These are phyloP conservation scores for Rugalucina vietnamica DNA, from an alignment of 2,888 invertebrate species.

Conservation along the genomic window DNA sequence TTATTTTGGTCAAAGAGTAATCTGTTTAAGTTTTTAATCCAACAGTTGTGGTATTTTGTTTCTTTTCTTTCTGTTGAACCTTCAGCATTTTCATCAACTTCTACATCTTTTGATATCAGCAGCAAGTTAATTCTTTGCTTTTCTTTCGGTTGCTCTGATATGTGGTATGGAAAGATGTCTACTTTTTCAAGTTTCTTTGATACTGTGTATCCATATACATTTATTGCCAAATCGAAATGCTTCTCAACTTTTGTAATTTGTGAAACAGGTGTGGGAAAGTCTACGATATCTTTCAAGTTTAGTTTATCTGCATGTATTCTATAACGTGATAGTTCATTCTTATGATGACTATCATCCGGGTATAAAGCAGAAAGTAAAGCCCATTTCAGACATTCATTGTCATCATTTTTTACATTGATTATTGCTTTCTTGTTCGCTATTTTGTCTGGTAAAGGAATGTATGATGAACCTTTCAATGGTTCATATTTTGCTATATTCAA, in stretches of 20 bases:
- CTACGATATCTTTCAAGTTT: constrained; percentile 28
- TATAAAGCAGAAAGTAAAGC: constrained; percentile 31
- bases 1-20: constrained; percentile 21
- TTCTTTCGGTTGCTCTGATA: constrained; percentile 45
- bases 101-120: constrained; percentile 27
- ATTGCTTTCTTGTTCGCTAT: constrained; percentile 43
- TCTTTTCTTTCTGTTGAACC: background rate
- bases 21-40: constrained; percentile 21
- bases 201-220: constrained; percentile 29
- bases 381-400: constrained; percentile 28
- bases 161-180: constrained; percentile 34
- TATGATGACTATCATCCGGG: too few species aligned
- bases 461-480: constrained; percentile 47
- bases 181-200: constrained; percentile 23
- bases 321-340: constrained; percentile 22
- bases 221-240: constrained; percentile 35
- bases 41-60: constrained; percentile 38
- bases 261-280: constrained; percentile 31
- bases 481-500: constrained; percentile 41
- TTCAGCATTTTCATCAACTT: background rate
- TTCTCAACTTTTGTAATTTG: constrained; percentile 38
- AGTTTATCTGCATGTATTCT: background rate
- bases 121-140: constrained; percentile 13
- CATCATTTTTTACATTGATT: constrained; percentile 32
- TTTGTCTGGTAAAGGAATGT: constrained; percentile 33